Evolutionary conservation across 2,113 vertebrate species (phyloP).

Genomic region (Phainopepla nitens): DNA sequence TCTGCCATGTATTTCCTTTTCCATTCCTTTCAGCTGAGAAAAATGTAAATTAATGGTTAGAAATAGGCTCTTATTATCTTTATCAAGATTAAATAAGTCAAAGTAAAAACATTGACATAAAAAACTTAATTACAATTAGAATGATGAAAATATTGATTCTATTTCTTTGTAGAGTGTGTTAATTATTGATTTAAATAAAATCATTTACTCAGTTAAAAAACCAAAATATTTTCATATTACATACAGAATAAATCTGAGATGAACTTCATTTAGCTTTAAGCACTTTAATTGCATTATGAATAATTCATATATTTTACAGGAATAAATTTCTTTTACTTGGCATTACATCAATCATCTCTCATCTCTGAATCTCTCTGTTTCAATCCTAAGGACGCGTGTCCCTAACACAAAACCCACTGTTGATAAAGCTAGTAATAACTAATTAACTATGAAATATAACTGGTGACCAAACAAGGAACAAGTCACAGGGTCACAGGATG

Average conservation of each 20-base stretch:
- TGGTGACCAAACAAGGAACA: neutral
- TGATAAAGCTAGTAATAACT: neutral
- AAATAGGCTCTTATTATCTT: neutral
- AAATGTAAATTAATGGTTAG: constrained; percentile 30
- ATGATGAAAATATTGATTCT: neutral
- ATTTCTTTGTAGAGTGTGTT: neutral
- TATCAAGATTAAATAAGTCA: constrained; percentile 20
- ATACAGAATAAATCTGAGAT: neutral
- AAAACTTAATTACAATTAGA: neutral
- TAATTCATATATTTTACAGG: neutral
- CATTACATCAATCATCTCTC: neutral
- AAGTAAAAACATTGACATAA: constrained; percentile 2
- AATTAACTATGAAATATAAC: neutral
- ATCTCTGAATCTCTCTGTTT: neutral
- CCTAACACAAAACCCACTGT: neutral
- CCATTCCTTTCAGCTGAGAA: neutral
- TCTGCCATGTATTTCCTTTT: constrained; percentile 33
- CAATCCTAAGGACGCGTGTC: neutral
- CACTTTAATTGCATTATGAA: neutral
- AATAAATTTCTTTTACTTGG: neutral
- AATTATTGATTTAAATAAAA: neutral
- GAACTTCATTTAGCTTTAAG: neutral
- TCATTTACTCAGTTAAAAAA: neutral
- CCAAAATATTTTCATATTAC: neutral
- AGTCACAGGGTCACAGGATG: neutral